Evolutionary conservation across 1,140 invertebrate genomes (phyloP), one percentile per base, ranked within the genome.

Genomic region (Augochlora pura): DNA sequence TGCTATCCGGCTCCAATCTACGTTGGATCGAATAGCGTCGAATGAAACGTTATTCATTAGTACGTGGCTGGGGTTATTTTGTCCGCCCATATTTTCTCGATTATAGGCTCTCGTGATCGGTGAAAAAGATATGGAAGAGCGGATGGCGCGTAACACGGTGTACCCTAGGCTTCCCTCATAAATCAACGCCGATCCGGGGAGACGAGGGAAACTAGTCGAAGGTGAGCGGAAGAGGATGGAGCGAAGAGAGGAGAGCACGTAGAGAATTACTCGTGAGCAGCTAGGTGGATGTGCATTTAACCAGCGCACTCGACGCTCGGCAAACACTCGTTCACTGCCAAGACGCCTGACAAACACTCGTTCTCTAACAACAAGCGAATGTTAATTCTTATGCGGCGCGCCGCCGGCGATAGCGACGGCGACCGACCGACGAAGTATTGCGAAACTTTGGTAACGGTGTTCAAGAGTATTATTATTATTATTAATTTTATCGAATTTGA

Each of bases 91-190:
- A 46, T 46, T 12, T 46, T 12, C 9, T 46, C 42, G 42, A 46
- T 10, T 46, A 46, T 46, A 14, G 42, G 10, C 12, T 46, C 10
- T 46, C 42, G 42, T 0, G 42, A 46, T 46, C 42, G 2, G 2
- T 12, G 42, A 46, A 46, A 46, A 46, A 46, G 9, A 46, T 46
- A 46, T 0, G 49, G 49, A 69, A 60, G 59, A 62, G 57, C 27
- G 23, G 39, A 54, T 59, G 74, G 67, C 67, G 81, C 86, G 87
- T 89, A 89, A 89, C 86, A 86, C 81, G 88, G 80, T 42, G 77
- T 80, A 66, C 64, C 79, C 69, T 80, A 75, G 68, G 87, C n/a
- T 87, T 89, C 84, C 59, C 65, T 32, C 87, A 85, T 88, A 86
- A 88, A 88, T 89, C 87, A 87, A 81, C 88, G 84, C 81, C 54